Conservation (phyloP, 2,113 vertebrate species). For the Prionailurus bengalensis region DNA sequence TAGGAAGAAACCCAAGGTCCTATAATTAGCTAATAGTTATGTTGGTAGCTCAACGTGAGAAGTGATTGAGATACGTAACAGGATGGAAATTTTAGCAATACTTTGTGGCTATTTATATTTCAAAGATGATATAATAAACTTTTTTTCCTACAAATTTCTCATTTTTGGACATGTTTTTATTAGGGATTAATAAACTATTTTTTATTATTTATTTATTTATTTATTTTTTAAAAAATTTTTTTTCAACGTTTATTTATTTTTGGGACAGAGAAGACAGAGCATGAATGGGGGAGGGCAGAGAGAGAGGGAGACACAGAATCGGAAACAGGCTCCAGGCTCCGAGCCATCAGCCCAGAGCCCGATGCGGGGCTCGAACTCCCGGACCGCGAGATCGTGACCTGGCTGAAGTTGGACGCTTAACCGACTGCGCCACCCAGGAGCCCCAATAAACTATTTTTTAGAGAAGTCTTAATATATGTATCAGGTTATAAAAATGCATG, state of each 20-base stretch:
- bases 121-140: not conserved
- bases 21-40: conserved; percentile 67
- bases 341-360: too few species aligned
- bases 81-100: not conserved
- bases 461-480: not conserved
- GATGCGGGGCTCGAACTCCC: too few species aligned
- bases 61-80: conserved; percentile 55
- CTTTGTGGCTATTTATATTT: not conserved
- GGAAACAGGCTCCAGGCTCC: too few species aligned
- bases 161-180: not conserved
- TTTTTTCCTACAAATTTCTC: not conserved
- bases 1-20: conserved; percentile 58
- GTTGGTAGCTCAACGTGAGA: conserved; percentile 33
- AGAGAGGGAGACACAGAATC: too few species aligned
- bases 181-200: not conserved
- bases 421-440: too few species aligned
- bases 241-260: too few species aligned
- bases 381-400: too few species aligned
- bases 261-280: too few species aligned
- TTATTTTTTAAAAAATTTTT: too few species aligned
- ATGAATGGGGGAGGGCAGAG: too few species aligned
- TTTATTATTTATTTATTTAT: not conserved
- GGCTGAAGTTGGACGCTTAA: too few species aligned
- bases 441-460: not conserved
- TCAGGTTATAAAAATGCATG: not conserved